Evolutionary conservation across 2,113 vertebrate genomes (phyloP), one percentile per base, ranked within the genome.

Genomic region (Peucedramus taeniatus): DNA sequence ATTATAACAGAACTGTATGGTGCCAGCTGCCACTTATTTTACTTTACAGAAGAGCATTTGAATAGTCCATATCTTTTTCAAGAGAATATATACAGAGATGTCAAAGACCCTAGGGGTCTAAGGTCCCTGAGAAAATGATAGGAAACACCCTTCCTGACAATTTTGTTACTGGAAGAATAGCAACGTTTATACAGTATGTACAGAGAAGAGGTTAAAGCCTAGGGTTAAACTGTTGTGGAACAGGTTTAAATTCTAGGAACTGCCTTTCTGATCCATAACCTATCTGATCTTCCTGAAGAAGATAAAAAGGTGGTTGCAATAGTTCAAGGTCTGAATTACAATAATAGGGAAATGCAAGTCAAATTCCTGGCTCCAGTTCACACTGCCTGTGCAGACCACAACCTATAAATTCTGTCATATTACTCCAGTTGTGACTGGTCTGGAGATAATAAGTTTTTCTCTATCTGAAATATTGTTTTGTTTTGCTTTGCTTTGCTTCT

Each of bases 1-100:
- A 98, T 98, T 98, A 98, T 98, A 98, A 94, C 95, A 94, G 94
- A 98, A 96, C 97, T 97, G 97, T 97, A 91, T 98, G 98, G 98
- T 97, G 98, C 98, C 98, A 98, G 96, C 96, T 98, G 98, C 96
- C 97, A 97, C 96, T 98, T 98, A 96, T 96, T 97, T 98, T 97
- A 95, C 96, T 96, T 98, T 97, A 97, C 95, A 93, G 95, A 98
- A 96, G 93, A 95, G 68, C 91, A 96, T 97, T 97, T 98, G 94
- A 98, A 97, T 96, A 91, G 83, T 89, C 76, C 39, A 72, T 89
- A 91, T 49, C 89, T 61, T 94, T 90, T 94, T 74, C 33, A 45
- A 65, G 40, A 93, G 44, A 93, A 65, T 71, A 65, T 90, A 75
- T 37, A 47, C 37, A 92, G 92, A 87, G 28, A 56, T 94, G 80